Conservation (phyloP, 2,888 invertebrate species). For the Perdita meconis region DNA sequence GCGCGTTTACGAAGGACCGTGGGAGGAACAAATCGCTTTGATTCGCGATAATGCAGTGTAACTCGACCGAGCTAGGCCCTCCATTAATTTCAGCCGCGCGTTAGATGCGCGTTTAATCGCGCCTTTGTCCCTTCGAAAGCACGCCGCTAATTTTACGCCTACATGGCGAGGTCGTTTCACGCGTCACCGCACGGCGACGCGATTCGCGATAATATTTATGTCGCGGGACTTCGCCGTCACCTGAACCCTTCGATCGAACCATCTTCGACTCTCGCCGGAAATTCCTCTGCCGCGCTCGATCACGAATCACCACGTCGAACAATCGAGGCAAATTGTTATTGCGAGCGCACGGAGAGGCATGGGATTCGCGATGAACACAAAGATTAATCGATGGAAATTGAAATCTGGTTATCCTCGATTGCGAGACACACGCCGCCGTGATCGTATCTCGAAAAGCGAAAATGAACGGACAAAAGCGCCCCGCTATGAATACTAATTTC, state of each 20-base stretch:
- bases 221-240: background rate
- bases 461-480: background rate
- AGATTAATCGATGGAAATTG: too few relatives aligned
- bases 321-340: too few relatives aligned
- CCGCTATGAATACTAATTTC: conserved; percentile 26
- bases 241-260: background rate
- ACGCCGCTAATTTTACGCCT: conserved; percentile 17
- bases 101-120: conserved; percentile 25
- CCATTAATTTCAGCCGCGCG: conserved; percentile 41
- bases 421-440: too few relatives aligned
- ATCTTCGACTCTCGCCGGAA: background rate
- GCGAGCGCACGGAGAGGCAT: too few relatives aligned
- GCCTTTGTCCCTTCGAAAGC: conserved; percentile 15
- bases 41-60: conserved; percentile 1
- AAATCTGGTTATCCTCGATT: too few relatives aligned
- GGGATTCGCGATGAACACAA: too few relatives aligned
- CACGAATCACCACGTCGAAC: too few relatives aligned
- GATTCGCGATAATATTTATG: background rate
- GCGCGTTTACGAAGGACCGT: background rate
- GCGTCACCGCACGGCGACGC: background rate
- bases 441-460: background rate
- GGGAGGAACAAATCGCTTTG: conserved; percentile 8
- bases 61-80: background rate
- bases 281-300: too few relatives aligned
- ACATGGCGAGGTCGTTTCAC: background rate